These are phyloP conservation scores for Volucella inanis DNA, from an alignment of 2,888 invertebrate species.

Conservation along the genomic window DNA sequence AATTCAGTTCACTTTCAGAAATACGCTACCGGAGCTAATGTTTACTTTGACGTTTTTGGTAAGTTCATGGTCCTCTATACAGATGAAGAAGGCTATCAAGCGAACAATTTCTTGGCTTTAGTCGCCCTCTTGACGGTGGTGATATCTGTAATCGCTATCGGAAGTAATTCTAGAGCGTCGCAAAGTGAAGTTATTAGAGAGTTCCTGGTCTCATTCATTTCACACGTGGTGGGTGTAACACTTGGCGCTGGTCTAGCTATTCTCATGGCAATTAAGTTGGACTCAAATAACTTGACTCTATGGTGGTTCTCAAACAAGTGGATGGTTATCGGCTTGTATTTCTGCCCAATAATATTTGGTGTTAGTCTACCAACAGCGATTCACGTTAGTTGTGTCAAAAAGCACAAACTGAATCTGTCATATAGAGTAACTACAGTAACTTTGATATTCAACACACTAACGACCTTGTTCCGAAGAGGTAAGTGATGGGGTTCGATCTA, in stretches of 20 bases:
- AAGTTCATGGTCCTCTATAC: constrained; percentile 87
- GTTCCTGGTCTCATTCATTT: constrained; percentile 79
- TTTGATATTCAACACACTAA: constrained; percentile 79
- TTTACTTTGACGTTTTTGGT: constrained; percentile 90
- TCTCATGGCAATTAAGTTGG: constrained; percentile 81
- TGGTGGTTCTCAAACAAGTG: constrained; percentile 85
- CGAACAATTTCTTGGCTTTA: constrained; percentile 82
- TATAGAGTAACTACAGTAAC: constrained; percentile 80
- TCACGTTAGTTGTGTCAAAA: constrained; percentile 80
- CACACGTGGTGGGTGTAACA: constrained; percentile 79
- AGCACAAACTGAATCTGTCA: constrained; percentile 78
- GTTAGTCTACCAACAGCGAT: constrained; percentile 80
- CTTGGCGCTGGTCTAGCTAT: constrained; percentile 78
- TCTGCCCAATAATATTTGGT: constrained; percentile 81
- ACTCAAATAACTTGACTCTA: constrained; percentile 83
- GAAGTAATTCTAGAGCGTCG: constrained; percentile 80
- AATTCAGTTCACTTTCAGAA: constrained; percentile 78
- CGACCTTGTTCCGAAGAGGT: constrained; percentile 80
- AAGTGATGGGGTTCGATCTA: constrained; percentile 54
- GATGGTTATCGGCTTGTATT: constrained; percentile 84
- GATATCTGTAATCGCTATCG: constrained; percentile 80
- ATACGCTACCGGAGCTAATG: constrained; percentile 83
- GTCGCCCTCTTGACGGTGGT: constrained; percentile 81
- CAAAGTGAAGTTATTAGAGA: constrained; percentile 79
- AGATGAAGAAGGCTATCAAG: constrained; percentile 81